Evolutionary conservation across 2,888 invertebrate species (phyloP), one percentile per base, ranked within the genome.

Genomic region (Anarsia innoxiella): DNA sequence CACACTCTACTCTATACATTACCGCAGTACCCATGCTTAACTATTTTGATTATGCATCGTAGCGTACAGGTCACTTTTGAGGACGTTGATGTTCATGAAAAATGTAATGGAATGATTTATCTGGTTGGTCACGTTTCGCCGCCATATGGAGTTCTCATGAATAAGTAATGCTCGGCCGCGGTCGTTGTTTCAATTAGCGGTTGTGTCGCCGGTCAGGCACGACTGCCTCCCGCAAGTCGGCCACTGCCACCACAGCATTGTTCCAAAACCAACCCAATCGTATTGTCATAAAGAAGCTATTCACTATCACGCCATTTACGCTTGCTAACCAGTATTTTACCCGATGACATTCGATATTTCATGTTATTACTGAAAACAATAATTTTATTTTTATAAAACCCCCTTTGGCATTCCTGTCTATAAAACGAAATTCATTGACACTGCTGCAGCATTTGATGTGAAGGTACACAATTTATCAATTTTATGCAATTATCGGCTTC

Each of bases 181-280:
- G 73, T 79, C 80, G 79, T 79, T 80, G 84, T 83, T 82, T 83
- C 82, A 83, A 84, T 84, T 83, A 83, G 84, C 74, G 79, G 79
- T 76, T 70, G 67, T 75, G 79, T 79, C 77, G 71, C 67, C 69
- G 69, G 67, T 65, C 68, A 61, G 59, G 58, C 67, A 64, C 66
- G 69, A 61, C 66, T 63, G 63, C 66, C 68, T 59, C 62, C 66
- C 58, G 55, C 56, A 53, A 41, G 45, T 34, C 40, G 46, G 46
- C 40, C 49, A 45, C 45, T 47, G 44, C 40, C 46, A 4, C 12
- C 37, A 37, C 40, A 44, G 48, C 46, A 39, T 44, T 48, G 40
- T 46, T 35, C 50, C 43, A 52, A 53, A 37, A 37, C 32, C 55
- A 49, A 54, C 53, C 48, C 52, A 56, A 53, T 47, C 42, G 45